These are phyloP conservation scores for Sparidentex hasta DNA, from an alignment of 2,797 vertebrate species.

Conservation along the genomic window DNA sequence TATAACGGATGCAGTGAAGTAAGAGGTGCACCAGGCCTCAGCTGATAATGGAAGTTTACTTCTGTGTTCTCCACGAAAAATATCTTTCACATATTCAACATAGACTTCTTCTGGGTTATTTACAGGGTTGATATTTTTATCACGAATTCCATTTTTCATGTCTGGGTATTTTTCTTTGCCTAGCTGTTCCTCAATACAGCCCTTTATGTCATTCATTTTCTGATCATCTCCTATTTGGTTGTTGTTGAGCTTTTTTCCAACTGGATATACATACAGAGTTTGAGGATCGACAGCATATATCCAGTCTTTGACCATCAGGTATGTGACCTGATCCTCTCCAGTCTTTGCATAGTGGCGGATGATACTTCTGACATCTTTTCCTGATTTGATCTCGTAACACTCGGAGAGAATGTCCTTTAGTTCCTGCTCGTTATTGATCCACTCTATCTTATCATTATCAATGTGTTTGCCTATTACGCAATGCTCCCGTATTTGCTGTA, in stretches of 20 bases:
- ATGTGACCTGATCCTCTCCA: fast-evolving
- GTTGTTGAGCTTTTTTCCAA: constrained; percentile 46
- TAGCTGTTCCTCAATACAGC: fast-evolving
- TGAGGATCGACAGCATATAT: neutral
- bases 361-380: constrained; percentile 25
- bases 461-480: neutral
- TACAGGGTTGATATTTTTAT: too few species aligned
- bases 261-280: constrained; percentile 25
- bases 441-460: neutral
- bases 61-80: neutral
- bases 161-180: fast-evolving
- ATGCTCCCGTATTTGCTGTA: fast-evolving
- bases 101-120: neutral
- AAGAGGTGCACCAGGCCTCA: constrained; percentile 31
- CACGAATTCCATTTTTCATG: fast-evolving
- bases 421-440: fast-evolving
- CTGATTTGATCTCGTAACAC: constrained; percentile 43
- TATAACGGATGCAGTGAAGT: constrained; percentile 58
- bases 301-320: constrained; percentile 65
- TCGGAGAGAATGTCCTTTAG: fast-evolving
- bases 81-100: fast-evolving
- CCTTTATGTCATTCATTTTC: fast-evolving
- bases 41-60: fast-evolving
- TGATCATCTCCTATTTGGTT: fast-evolving
- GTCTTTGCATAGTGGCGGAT: constrained; percentile 42